Base-by-base conservation (phyloP, 2,113 vertebrate species). In the Thunnus maccoyii region DNA sequence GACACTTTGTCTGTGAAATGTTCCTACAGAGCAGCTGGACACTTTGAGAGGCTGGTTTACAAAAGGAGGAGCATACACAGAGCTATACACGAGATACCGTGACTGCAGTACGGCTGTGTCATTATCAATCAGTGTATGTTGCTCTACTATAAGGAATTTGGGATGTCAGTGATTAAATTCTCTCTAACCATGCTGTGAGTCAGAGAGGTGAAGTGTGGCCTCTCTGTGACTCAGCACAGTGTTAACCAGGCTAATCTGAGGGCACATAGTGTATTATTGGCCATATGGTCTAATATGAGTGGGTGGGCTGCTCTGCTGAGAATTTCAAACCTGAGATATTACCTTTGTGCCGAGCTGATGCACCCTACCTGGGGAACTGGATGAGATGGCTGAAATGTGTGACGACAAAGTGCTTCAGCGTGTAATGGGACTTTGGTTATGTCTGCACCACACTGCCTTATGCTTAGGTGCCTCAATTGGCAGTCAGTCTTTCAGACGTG, bases 401-500 rank as follows among this genome's bases (percentile, higher is more conserved):
- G 52, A 46, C 72, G 55, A 65, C 63, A 78, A 47, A 52, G 82
- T 72, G 84, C 62, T 82, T 85, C 68, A 73, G 71, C 70, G 58
- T 60, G 70, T 76, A 51, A 83, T 69, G 72, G 57, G 80, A 69
- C 77, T 76, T 75, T 54, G 58, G 60, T 47, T 54, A 27, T 48
- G 72, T 80, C 54, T 78, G 67, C 52, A 72, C 12, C n/a, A 36
- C 61, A 41, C 54, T 48, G 75, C 50, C 36, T 22, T 65, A 52
- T 58, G 73, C 70, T 47, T 63, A 78, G 72, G 78, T 72, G 67
- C 76, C 80, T 60, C 22, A 13, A 73, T 52, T 69, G 75, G 69
- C 83, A 76, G 57, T 48, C 79, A 52, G 85, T 58, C 82, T 84
- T 73, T 84, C 80, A 78, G 74, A 64, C 71, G 41, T 44, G 65